Evolutionary conservation across 2,113 vertebrate species (phyloP).

Genomic region (Acrocephalus kingi): DNA sequence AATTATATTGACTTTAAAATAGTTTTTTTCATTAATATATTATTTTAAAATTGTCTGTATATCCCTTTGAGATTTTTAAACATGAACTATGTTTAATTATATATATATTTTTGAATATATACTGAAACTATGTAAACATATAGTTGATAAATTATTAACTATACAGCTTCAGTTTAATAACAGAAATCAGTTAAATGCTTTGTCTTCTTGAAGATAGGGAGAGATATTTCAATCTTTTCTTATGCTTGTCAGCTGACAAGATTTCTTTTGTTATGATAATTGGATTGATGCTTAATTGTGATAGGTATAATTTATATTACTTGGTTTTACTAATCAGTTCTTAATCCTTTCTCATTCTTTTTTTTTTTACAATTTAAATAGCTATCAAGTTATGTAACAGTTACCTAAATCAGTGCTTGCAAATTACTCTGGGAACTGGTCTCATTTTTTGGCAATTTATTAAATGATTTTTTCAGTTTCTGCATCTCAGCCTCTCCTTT

Average conservation of each 20-base stretch:
- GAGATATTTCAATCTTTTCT: not conserved
- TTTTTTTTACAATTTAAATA: not conserved
- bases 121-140: not conserved
- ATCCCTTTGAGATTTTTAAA: not conserved
- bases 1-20: not conserved
- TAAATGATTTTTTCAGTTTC: not conserved
- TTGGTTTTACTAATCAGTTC: not conserved
- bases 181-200: not conserved
- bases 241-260: not conserved
- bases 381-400: not conserved
- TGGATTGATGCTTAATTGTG: not conserved
- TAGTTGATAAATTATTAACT: not conserved
- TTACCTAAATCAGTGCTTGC: not conserved
- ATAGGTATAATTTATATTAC: not conserved
- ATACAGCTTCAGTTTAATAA: not conserved
- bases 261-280: not conserved
- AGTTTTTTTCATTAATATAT: not conserved
- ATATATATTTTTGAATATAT: not conserved
- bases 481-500: not conserved
- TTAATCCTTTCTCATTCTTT: not conserved
- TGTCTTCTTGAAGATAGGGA: not conserved
- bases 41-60: not conserved
- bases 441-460: not conserved
- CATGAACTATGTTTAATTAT: not conserved
- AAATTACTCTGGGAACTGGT: not conserved